Percentiles rank a stretch among this genome's conserved stretches.
phyloP scores from a whole-genome alignment of 2,797 vertebrate species.

The Urosaurus nigricauda region DNA sequence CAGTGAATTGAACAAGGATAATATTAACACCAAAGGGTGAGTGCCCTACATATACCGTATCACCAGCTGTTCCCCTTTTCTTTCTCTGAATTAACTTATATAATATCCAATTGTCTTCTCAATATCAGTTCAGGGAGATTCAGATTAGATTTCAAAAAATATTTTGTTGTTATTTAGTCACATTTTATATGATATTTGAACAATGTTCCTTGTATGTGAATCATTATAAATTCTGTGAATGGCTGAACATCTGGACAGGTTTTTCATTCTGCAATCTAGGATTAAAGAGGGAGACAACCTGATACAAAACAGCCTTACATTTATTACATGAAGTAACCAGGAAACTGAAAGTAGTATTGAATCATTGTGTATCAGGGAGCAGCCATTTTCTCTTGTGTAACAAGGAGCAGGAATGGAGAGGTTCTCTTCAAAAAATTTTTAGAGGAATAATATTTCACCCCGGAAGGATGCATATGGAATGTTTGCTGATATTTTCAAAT shows the following conservation, averaged over 20 bases:
- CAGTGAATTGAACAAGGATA: background rate
- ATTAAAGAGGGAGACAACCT: background rate
- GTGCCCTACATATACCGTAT: rapidly evolving
- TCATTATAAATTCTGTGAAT: rapidly evolving
- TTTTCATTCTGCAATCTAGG: slow-evolving; percentile 12
- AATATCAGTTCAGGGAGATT: background rate
- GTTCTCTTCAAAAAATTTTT: background rate
- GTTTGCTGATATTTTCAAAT: slow-evolving; percentile 40
- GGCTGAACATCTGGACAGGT: slow-evolving; percentile 11
- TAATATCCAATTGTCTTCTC: rapidly evolving
- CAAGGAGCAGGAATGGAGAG: background rate
- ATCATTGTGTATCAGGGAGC: background rate
- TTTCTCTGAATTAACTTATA: background rate
- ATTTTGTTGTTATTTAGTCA: background rate
- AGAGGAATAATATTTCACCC: slow-evolving; percentile 35
- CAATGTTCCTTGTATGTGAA: background rate
- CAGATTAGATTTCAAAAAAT: rapidly evolving
- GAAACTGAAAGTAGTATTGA: background rate
- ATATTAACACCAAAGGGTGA: background rate
- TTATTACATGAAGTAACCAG: background rate
- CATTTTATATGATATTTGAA: background rate
- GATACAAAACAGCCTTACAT: background rate
- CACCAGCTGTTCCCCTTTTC: background rate
- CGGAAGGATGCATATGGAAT: background rate
- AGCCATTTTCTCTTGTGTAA: background rate